These are phyloP conservation scores for Callocephalon fimbriatum DNA, from an alignment of 2,113 vertebrate species.

Conservation along the genomic window DNA sequence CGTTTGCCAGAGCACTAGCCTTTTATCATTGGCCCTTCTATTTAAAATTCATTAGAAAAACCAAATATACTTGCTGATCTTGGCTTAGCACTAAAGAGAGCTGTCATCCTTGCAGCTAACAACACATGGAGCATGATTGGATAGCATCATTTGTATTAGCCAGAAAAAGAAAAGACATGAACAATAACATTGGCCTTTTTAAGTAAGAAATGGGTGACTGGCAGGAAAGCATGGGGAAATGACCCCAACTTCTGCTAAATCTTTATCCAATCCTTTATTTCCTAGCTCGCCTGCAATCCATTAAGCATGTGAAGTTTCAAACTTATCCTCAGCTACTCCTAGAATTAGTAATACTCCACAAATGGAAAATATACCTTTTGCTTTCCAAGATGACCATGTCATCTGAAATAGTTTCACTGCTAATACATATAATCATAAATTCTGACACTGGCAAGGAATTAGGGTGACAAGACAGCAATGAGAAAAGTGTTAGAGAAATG, in stretches of 20 bases:
- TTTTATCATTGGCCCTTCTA: constrained; percentile 6
- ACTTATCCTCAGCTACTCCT: constrained; percentile 31
- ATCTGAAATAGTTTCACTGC: neutral
- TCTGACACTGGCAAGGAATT: neutral
- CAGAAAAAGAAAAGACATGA: neutral
- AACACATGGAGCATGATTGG: neutral
- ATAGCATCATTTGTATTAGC: neutral
- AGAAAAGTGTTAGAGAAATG: constrained; percentile 5
- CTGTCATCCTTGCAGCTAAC: constrained; percentile 31
- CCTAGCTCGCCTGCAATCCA: neutral
- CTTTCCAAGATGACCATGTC: constrained; percentile 43
- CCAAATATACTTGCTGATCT: constrained; percentile 43
- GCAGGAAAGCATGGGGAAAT: neutral
- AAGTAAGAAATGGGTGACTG: neutral
- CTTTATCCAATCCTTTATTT: neutral
- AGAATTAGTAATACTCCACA: neutral
- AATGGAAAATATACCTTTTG: constrained; percentile 42
- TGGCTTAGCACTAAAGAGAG: constrained; percentile 34
- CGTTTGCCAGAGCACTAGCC: neutral
- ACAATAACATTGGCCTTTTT: neutral
- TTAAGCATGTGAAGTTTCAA: neutral
- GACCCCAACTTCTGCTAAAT: neutral
- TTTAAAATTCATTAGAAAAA: constrained; percentile 39
- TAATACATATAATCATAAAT: neutral
- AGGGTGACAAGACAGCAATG: constrained; percentile 35